Evolutionary conservation across 2,797 vertebrate genomes (phyloP), one percentile per base, ranked within the genome.

Genomic region (Chelmon rostratus): DNA sequence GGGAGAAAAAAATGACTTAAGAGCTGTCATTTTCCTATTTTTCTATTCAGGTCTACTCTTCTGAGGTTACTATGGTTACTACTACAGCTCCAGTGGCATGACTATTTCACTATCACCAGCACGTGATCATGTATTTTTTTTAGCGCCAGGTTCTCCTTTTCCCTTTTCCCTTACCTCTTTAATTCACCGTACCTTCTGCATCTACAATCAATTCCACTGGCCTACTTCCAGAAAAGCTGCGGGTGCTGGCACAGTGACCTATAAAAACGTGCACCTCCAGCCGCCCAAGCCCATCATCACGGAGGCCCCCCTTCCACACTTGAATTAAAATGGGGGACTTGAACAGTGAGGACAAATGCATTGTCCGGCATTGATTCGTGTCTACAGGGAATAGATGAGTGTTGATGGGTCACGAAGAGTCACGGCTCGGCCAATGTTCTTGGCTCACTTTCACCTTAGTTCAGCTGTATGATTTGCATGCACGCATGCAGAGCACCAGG

Each of bases 211-310:
- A 84, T 90, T 86, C 57, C 44, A 58, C 38, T 91, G 89, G 86
- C 91, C 91, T 86, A 89, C 31, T 91, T 92, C 66, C 79, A 86
- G 66, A 47, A 68, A 42, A 79, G 79, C 85, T 68, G 81, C 56
- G 7, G 65, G 70, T 85, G 74, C 50, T 89, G 89, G 88, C 90
- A 92, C 76, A 72, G 70, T 92, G 89, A 93, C 91, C 91, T 87
- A 91, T 72, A 83, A 90, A 90, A 86, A 75, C 3, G 13, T 65
- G 50, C 65, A 82, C 65, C 68, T 69, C 54, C 73, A 56, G 33
- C 33, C 56, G 65, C 37, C 84, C 73, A 35, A 70, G 57, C 50
- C 57, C 73, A 81, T 78, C 31, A 78, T 66, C 40, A 62, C 73
- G 69, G 65, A 82, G 65, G 28, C 42, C 28, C 61, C 33, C 5